These are phyloP conservation scores for Thymallus thymallus DNA, from an alignment of 2,113 vertebrate genomes.

Conservation along the genomic window DNA sequence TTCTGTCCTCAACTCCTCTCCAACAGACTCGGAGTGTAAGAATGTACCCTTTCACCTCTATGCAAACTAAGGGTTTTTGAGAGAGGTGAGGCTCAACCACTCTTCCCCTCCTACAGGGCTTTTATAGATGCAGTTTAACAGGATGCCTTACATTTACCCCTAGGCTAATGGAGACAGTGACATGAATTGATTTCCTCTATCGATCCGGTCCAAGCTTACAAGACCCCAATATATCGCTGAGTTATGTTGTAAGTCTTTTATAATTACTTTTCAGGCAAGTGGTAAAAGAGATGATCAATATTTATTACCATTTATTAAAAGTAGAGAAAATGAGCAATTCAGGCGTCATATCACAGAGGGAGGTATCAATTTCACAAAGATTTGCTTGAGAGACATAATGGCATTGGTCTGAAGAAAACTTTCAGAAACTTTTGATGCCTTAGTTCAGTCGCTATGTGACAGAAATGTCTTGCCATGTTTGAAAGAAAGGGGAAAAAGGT, in stretches of 20 bases:
- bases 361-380: not conserved
- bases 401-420: conserved; percentile 1
- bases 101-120: conserved; percentile 17
- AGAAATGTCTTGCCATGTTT: conserved; percentile 17
- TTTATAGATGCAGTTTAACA: conserved; percentile 35
- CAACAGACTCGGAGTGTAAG: conserved; percentile 23
- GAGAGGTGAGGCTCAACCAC: conserved; percentile 3
- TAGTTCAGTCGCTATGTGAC: not conserved
- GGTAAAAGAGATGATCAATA: conserved; percentile 57
- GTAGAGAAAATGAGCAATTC: not conserved
- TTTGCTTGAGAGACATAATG: no score
- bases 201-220: conserved; percentile 55
- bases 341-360: not conserved
- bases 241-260: conserved; percentile 64
- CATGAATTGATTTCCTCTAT: conserved; percentile 62
- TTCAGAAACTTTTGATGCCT: not conserved
- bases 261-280: conserved; percentile 50
- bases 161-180: conserved; percentile 53
- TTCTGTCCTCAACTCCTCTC: conserved; percentile 14
- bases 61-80: conserved; percentile 2
- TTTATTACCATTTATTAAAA: conserved; percentile 48
- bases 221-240: conserved; percentile 63
- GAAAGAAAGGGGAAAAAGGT: conserved; percentile 6
- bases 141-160: conserved; percentile 53
- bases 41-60: conserved; percentile 28